These are phyloP conservation scores for Pristionchus maxplancki DNA, from an alignment of 2,888 invertebrate species.

Conservation along the genomic window DNA sequence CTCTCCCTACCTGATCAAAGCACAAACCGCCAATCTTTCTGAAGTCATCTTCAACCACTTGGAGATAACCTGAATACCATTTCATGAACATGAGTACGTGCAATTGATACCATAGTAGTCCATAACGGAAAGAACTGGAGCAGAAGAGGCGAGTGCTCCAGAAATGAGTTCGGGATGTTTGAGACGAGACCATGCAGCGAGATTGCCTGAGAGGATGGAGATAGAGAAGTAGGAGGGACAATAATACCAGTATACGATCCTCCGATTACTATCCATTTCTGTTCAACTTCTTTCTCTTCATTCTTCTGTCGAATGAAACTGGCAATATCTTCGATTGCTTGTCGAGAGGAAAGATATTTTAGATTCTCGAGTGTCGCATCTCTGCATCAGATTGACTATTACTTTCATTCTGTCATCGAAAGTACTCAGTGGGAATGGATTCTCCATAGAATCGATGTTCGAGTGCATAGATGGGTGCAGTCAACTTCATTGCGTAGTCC, in stretches of 20 bases:
- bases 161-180: slow-evolving; percentile 90
- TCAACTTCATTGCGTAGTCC: slow-evolving; percentile 83
- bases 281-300: not conserved
- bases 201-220: slow-evolving; percentile 81
- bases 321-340: slow-evolving; percentile 87
- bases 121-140: slow-evolving; percentile 89
- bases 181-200: slow-evolving; percentile 90
- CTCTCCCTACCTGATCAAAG: not conserved
- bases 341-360: slow-evolving; percentile 84
- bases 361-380: slow-evolving; percentile 88
- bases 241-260: slow-evolving; percentile 62
- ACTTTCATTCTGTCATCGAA: not conserved
- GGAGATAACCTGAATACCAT: slow-evolving; percentile 6
- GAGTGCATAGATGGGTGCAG: slow-evolving; percentile 89
- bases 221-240: not conserved
- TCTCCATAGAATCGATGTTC: slow-evolving; percentile 96
- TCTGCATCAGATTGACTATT: slow-evolving; percentile 80
- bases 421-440: slow-evolving; percentile 89
- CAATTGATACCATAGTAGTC: slow-evolving; percentile 85
- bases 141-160: slow-evolving; percentile 91
- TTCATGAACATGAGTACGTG: not conserved
- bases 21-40: not conserved
- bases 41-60: not conserved
- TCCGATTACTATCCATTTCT: slow-evolving; percentile 54
- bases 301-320: slow-evolving; percentile 83